Evolutionary conservation across 2,888 invertebrate species (phyloP).

Genomic region (Nudaria mundana): DNA sequence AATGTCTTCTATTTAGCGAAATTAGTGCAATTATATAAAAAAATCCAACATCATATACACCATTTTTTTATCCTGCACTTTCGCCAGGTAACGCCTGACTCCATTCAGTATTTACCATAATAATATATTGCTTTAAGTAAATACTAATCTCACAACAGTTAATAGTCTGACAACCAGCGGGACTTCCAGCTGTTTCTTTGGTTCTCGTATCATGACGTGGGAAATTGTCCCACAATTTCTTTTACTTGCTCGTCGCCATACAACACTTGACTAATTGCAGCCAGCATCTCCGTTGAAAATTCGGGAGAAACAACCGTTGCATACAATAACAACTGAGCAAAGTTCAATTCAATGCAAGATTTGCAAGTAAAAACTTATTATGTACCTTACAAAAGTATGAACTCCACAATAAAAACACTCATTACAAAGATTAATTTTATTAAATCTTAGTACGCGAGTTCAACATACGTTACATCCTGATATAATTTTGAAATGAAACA

Average conservation of each 20-base stretch:
- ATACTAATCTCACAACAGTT: no score
- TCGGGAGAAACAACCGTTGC: slow-evolving; percentile 48
- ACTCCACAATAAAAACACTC: no score
- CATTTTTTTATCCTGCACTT: no score
- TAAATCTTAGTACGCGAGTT: slow-evolving; percentile 10
- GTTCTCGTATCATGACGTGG: slow-evolving; percentile 49
- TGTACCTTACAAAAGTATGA: slow-evolving; percentile 7
- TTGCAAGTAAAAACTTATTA: slow-evolving; percentile 30
- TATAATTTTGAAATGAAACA: slow-evolving; percentile 14
- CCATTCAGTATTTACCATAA: no score
- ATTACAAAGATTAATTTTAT: no score
- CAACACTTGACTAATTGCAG: slow-evolving; percentile 51
- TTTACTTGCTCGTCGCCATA: slow-evolving; percentile 49
- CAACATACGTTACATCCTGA: slow-evolving; percentile 4
- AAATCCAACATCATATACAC: no score
- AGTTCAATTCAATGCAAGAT: slow-evolving; percentile 44
- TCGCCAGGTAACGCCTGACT: no score
- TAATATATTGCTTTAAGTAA: no score
- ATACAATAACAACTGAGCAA: slow-evolving; percentile 36
- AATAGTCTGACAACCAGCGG: slow-evolving; percentile 51
- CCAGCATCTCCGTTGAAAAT: slow-evolving; percentile 39
- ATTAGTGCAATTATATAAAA: no score
- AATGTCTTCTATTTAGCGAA: no score
- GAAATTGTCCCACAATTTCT: slow-evolving; percentile 61
- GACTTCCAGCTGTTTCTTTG: slow-evolving; percentile 45